phyloP scores from a whole-genome alignment of 2,797 vertebrate genomes.

The Ctenopoma kingsleyae region DNA sequence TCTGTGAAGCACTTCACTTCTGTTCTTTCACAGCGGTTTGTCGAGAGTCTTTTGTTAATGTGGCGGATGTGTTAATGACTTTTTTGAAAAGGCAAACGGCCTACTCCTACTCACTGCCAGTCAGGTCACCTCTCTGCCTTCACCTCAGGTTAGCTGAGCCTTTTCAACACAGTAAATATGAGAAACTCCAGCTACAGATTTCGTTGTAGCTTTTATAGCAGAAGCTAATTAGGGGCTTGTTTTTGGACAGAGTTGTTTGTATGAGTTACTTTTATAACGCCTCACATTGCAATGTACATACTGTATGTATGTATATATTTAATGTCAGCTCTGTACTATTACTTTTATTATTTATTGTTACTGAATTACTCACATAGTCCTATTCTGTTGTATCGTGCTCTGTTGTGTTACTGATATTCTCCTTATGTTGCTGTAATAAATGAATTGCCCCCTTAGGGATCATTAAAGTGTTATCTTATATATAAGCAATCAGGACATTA shows the following conservation, averaged over 20 bases:
- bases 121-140: conserved; percentile 1
- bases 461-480: too few species aligned
- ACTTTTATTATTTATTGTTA: too few species aligned
- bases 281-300: too few species aligned
- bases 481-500: too few species aligned
- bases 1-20: not conserved
- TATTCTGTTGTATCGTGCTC: too few species aligned
- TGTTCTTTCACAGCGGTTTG: not conserved
- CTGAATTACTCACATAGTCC: too few species aligned
- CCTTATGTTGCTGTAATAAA: too few species aligned
- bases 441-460: too few species aligned
- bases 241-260: not conserved
- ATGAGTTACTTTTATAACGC: too few species aligned
- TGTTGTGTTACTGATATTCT: too few species aligned
- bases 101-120: not conserved
- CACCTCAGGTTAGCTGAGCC: not conserved
- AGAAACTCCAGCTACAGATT: not conserved
- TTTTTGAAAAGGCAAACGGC: conserved; percentile 17
- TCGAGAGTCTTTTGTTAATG: conserved; percentile 13
- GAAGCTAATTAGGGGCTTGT: not conserved
- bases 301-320: too few species aligned
- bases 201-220: not conserved
- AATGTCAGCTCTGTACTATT: too few species aligned
- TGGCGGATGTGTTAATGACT: conserved; percentile 29
- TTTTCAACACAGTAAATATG: not conserved